These are phyloP conservation scores for Xylocopa sonorina DNA, from an alignment of 1,140 invertebrate species.

Conservation along the genomic window DNA sequence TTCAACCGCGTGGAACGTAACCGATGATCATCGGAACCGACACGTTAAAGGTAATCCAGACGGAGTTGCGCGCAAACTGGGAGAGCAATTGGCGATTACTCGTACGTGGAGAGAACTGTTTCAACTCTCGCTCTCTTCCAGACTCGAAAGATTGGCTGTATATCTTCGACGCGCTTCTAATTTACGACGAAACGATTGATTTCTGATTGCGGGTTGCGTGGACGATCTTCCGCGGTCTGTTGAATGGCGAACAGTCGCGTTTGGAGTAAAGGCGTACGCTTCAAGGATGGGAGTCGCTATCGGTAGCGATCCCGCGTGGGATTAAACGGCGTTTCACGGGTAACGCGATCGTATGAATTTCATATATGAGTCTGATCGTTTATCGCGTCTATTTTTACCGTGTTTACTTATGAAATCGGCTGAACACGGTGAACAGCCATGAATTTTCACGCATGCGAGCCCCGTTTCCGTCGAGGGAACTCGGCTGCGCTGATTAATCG, in stretches of 20 bases:
- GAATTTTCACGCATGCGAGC: neutral
- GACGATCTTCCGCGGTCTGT: constrained; percentile 61
- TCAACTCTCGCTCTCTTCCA: constrained; percentile 31
- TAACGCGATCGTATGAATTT: neutral
- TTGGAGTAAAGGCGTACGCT: neutral
- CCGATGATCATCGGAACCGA: neutral
- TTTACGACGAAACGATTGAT: constrained; percentile 78
- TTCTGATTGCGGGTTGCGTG: constrained; percentile 76
- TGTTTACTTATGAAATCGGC: neutral
- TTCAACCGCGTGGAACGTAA: constrained; percentile 3
- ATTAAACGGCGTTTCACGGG: neutral
- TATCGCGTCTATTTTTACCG: neutral
- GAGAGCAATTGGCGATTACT: neutral
- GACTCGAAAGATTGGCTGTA: constrained; percentile 40
- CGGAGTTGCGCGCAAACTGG: too few relatives aligned
- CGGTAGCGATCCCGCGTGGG: neutral
- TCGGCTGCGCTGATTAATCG: neutral
- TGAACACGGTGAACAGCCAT: neutral
- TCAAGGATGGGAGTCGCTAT: neutral
- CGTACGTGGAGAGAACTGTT: constrained; percentile 14
- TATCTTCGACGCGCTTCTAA: constrained; percentile 61
- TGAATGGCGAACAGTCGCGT: neutral
- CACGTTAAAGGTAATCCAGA: constrained; percentile 2
- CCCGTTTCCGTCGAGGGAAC: neutral
- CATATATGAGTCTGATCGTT: too few relatives aligned